phyloP scores from a whole-genome alignment of 1,140 invertebrate genomes.

The Anagrus nilaparvatae region DNA sequence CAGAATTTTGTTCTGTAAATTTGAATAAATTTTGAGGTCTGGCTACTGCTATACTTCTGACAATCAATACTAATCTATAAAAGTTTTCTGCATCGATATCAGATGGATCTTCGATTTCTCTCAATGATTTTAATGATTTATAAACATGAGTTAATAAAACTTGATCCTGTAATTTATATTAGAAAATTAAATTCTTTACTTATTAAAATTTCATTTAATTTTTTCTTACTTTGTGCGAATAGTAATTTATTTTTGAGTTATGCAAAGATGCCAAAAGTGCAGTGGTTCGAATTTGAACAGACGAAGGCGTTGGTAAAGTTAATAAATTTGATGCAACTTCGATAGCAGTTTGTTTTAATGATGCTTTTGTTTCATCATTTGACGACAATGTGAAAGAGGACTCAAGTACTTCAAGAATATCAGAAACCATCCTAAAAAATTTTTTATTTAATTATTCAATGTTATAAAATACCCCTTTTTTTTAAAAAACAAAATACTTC shows the following conservation, averaged over 20 bases:
- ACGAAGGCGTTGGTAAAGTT: conserved; percentile 69
- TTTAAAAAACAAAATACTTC: too few relatives aligned
- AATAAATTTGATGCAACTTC: conserved; percentile 68
- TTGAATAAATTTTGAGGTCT: conserved; percentile 74
- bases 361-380: conserved; percentile 31
- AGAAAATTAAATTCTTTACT: conserved; percentile 11
- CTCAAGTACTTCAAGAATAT: conserved; percentile 66
- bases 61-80: conserved; percentile 75
- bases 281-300: conserved; percentile 67
- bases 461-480: too few relatives aligned
- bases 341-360: conserved; percentile 50
- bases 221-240: conserved; percentile 66
- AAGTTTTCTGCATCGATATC: conserved; percentile 86
- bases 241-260: conserved; percentile 59
- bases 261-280: conserved; percentile 75
- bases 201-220: conserved; percentile 14
- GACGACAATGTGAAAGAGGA: conserved; percentile 51
- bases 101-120: conserved; percentile 42
- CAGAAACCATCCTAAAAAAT: conserved; percentile 54
- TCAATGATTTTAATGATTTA: conserved; percentile 55
- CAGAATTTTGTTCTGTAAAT: conserved; percentile 54
- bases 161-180: conserved; percentile 58
- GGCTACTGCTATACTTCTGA: conserved; percentile 73
- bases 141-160: conserved; percentile 71
- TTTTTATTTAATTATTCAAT: too few relatives aligned